A percentile compares a stretch with the other conserved stretches of the same genome.
Conservation (phyloP, 2,113 vertebrate genomes). For the Phainopepla nitens region DNA sequence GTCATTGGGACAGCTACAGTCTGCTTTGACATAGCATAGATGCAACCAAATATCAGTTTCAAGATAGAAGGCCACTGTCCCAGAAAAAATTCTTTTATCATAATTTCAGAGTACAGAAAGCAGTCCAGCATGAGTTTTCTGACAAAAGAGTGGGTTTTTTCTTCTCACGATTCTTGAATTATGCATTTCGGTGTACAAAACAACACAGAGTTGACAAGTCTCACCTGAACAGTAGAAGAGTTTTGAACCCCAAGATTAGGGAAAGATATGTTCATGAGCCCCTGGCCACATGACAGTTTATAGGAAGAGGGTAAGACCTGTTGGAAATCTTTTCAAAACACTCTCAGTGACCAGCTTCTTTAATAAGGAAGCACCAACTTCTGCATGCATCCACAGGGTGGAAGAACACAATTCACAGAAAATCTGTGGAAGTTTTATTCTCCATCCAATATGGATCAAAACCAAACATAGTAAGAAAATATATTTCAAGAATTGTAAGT, state of each 20-base stretch:
- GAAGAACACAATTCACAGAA: background rate
- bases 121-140: background rate
- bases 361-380: background rate
- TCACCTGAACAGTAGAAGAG: background rate
- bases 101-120: background rate
- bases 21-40: background rate
- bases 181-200: background rate
- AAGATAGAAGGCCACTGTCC: background rate
- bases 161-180: background rate
- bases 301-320: background rate
- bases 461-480: background rate
- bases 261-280: background rate
- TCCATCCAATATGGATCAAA: background rate
- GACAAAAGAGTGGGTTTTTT: fast-evolving
- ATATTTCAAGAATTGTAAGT: background rate
- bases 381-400: background rate
- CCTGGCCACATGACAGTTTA: background rate
- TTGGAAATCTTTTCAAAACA: background rate
- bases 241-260: background rate
- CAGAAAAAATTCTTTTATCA: background rate
- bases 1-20: background rate
- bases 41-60: background rate
- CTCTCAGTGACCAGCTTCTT: background rate
- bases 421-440: background rate
- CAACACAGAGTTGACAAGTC: background rate